Percentiles rank a stretch among this genome's conserved stretches.
phyloP scores from a whole-genome alignment of 2,888 invertebrate species.

The Liposcelis brunnea region DNA sequence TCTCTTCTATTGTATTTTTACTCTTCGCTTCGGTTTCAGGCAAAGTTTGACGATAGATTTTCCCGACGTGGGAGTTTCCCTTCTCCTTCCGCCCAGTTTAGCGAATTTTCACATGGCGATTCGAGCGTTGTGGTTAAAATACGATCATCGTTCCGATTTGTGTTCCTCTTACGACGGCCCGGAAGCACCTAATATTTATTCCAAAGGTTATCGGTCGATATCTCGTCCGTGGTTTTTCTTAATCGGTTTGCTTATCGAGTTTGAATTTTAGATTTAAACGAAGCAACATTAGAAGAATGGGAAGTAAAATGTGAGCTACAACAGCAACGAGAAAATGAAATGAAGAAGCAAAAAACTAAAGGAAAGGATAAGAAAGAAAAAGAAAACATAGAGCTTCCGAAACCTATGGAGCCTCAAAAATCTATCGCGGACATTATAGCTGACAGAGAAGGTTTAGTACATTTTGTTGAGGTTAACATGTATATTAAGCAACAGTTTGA shows the following conservation, averaged over 20 bases:
- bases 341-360: slow-evolving; percentile 10
- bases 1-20: background rate
- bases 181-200: slow-evolving; percentile 22
- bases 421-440: slow-evolving; percentile 9
- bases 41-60: slow-evolving; percentile 35
- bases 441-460: slow-evolving; percentile 8
- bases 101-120: slow-evolving; percentile 35
- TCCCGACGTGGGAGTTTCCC: slow-evolving; percentile 32
- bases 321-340: slow-evolving; percentile 11
- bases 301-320: slow-evolving; percentile 12
- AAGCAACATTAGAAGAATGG: slow-evolving; percentile 14
- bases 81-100: slow-evolving; percentile 38
- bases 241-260: background rate
- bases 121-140: slow-evolving; percentile 34
- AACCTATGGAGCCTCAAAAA: slow-evolving; percentile 6
- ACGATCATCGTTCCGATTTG: slow-evolving; percentile 41
- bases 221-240: too few species aligned
- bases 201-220: slow-evolving; percentile 12
- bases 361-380: slow-evolving; percentile 17
- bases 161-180: slow-evolving; percentile 25
- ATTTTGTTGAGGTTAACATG: background rate
- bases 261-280: background rate
- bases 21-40: slow-evolving; percentile 21
- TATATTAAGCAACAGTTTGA: too few species aligned
- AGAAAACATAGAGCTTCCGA: slow-evolving; percentile 19